These are phyloP conservation scores for Zapus hudsonius DNA, from an alignment of 2,113 vertebrate species.

Conservation along the genomic window DNA sequence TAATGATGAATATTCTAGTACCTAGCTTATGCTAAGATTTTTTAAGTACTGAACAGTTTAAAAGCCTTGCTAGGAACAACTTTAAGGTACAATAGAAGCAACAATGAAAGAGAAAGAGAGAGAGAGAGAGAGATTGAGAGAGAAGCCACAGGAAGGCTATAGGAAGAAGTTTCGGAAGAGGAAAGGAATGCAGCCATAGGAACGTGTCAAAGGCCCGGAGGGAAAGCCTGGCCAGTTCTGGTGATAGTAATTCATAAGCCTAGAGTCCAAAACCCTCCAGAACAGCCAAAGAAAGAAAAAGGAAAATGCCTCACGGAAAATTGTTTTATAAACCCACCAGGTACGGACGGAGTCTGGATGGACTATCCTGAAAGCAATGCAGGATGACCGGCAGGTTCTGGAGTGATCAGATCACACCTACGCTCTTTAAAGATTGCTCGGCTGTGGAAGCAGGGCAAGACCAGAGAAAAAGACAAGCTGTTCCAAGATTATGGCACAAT, in stretches of 20 bases:
- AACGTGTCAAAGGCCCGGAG: background rate
- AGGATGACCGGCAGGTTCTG: background rate
- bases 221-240: background rate
- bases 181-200: conserved; percentile 20
- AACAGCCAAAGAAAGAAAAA: background rate
- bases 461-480: conserved; percentile 37
- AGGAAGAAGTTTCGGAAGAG: background rate
- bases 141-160: background rate
- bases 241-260: background rate
- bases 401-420: background rate
- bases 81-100: background rate
- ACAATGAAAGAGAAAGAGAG: no score
- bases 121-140: background rate
- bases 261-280: background rate
- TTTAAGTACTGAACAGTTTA: conserved; percentile 13
- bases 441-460: background rate
- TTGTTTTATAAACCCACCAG: background rate
- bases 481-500: background rate
- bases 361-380: conserved; percentile 37
- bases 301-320: background rate
- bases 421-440: background rate
- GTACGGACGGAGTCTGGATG: background rate
- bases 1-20: background rate
- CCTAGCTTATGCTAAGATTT: background rate
- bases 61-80: conserved; percentile 8